phyloP scores from a whole-genome alignment of 2,113 vertebrate genomes.

The Lophius piscatorius region DNA sequence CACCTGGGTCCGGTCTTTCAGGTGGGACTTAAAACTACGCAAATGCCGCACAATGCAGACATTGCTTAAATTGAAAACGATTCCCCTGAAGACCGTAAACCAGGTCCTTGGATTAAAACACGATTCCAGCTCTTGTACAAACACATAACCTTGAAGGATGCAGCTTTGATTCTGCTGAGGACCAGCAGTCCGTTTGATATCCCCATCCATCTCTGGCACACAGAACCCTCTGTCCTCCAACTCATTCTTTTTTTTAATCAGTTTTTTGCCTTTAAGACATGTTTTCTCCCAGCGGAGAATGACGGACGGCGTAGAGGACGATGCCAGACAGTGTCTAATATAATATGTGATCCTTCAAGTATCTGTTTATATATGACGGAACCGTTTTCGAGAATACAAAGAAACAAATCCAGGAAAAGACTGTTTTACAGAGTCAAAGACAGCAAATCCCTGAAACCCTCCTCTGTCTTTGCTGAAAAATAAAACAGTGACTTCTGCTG shows the following conservation, averaged over 20 bases:
- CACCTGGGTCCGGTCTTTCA: too few relatives aligned
- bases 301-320: not conserved
- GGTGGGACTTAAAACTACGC: too few relatives aligned
- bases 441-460: too few relatives aligned
- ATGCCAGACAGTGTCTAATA: not conserved
- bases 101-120: conserved; percentile 40
- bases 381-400: too few relatives aligned
- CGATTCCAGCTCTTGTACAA: conserved; percentile 10
- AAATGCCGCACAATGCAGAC: not conserved
- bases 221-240: conserved; percentile 16
- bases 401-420: too few relatives aligned
- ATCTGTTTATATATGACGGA: not conserved
- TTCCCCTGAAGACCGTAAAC: conserved; percentile 12
- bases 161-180: conserved; percentile 45
- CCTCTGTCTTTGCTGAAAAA: too few relatives aligned
- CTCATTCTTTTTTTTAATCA: conserved; percentile 22
- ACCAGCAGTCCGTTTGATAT: conserved; percentile 44
- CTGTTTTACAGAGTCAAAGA: too few relatives aligned
- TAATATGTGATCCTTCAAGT: not conserved
- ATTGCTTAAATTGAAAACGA: conserved; percentile 10
- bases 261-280: conserved; percentile 6
- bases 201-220: conserved; percentile 33
- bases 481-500: not conserved
- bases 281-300: conserved; percentile 10
- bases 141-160: conserved; percentile 45